Conservation (phyloP, 2,888 invertebrate genomes). For the Melolontha melolontha region DNA sequence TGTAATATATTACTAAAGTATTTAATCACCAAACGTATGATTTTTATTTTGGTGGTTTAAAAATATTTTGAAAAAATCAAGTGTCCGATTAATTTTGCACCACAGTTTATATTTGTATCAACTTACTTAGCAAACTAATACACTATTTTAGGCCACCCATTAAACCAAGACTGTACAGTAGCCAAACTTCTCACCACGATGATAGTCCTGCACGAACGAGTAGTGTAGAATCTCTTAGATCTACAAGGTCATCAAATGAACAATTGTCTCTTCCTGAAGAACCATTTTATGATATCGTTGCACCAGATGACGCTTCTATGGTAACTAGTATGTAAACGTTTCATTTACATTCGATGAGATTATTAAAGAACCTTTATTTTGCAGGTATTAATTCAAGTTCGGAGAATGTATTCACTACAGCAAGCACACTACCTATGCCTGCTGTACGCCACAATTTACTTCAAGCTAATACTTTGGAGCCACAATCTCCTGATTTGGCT, state of each 20-base stretch:
- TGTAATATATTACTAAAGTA: no score
- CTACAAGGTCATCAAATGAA: constrained; percentile 70
- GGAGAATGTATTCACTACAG: constrained; percentile 73
- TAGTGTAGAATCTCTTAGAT: constrained; percentile 63
- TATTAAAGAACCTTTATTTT: constrained; percentile 18
- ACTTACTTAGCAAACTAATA: no score
- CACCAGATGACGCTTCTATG: constrained; percentile 65
- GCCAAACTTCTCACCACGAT: constrained; percentile 48
- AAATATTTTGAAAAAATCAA: no score
- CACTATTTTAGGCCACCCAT: constrained; percentile 59
- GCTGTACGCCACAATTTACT: constrained; percentile 62
- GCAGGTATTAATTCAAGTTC: constrained; percentile 72
- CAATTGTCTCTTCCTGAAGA: constrained; percentile 71
- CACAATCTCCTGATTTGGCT: constrained; percentile 82
- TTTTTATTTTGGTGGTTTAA: no score
- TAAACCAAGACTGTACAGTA: constrained; percentile 55
- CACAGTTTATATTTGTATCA: no score
- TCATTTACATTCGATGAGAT: background rate
- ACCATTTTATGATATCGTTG: constrained; percentile 80
- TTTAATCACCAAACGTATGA: no score
- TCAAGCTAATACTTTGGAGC: constrained; percentile 64
- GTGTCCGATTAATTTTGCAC: no score
- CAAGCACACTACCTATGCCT: constrained; percentile 73
- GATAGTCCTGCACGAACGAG: constrained; percentile 60
- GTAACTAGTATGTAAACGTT: constrained; percentile 73